A percentile compares a stretch with the other conserved stretches of the same genome.
phyloP scores from a whole-genome alignment of 2,888 invertebrate genomes.

The Unio delphinus region DNA sequence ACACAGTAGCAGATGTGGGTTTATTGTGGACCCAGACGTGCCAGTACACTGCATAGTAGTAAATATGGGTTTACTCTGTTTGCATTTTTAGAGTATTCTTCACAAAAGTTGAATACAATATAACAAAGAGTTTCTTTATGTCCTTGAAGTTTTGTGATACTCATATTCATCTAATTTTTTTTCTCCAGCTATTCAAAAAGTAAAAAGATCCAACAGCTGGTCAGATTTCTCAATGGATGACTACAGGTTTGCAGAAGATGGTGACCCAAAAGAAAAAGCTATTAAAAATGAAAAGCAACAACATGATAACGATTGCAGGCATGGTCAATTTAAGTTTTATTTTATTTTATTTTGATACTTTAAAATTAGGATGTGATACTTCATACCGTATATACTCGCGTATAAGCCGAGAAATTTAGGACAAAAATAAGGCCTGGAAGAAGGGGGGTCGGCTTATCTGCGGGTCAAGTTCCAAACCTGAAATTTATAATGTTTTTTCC shows the following conservation, averaged over 20 bases:
- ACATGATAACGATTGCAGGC: conserved; percentile 66
- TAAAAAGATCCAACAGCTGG: conserved; percentile 87
- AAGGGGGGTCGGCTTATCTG: too few species aligned
- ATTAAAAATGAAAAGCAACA: conserved; percentile 57
- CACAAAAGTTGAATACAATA: too few species aligned
- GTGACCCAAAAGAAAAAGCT: conserved; percentile 60
- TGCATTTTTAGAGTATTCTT: too few species aligned
- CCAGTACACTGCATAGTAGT: too few species aligned
- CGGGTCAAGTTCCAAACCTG: too few species aligned
- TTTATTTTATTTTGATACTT: neutral
- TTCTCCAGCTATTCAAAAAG: conserved; percentile 59
- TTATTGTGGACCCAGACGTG: too few species aligned
- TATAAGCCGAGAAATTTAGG: too few species aligned
- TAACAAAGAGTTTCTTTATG: neutral
- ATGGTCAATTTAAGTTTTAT: conserved; percentile 6
- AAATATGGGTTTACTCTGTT: too few species aligned
- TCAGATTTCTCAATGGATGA: conserved; percentile 86
- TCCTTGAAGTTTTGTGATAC: neutral
- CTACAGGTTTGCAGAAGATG: conserved; percentile 66
- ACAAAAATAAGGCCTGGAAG: too few species aligned
- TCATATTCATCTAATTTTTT: neutral
- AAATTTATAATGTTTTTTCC: too few species aligned
- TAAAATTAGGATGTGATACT: neutral
- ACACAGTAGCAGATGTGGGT: too few species aligned
- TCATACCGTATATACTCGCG: neutral